Evolutionary conservation across 2,113 vertebrate genomes (phyloP).

Genomic region (Rhagologus leucostigma): DNA sequence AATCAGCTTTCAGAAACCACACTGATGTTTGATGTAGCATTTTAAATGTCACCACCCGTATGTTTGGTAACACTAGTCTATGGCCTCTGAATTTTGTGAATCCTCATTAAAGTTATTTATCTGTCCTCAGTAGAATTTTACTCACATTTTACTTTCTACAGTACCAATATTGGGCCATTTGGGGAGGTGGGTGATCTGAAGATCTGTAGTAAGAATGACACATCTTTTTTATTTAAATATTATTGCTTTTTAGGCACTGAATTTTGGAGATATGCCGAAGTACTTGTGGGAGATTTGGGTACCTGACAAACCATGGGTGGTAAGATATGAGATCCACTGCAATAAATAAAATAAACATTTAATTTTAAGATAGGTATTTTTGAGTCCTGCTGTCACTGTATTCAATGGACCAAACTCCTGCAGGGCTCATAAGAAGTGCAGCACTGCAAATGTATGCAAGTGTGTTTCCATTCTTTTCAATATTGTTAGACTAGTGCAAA

Average conservation of each 20-base stretch:
- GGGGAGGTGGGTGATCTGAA: constrained; percentile 19
- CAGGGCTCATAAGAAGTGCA: background rate
- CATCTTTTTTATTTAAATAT: constrained; percentile 63
- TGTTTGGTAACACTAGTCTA: background rate
- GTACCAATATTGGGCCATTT: background rate
- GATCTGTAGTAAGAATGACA: constrained; percentile 4
- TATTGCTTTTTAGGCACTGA: constrained; percentile 62
- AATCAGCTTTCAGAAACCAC: background rate
- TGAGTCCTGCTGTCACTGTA: background rate
- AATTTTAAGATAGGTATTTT: constrained; percentile 17
- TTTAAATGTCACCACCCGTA: background rate
- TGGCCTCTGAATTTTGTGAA: background rate
- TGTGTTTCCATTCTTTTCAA: background rate
- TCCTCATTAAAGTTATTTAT: background rate
- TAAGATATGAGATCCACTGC: constrained; percentile 51
- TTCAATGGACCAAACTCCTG: background rate
- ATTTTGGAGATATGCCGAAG: constrained; percentile 61
- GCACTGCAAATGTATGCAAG: background rate
- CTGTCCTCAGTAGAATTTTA: background rate
- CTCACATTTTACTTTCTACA: background rate
- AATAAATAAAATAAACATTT: constrained; percentile 8
- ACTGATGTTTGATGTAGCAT: background rate
- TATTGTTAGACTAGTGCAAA: background rate
- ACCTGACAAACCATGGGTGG: constrained; percentile 45
- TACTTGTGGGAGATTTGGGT: constrained; percentile 57